Evolutionary conservation across 2,797 vertebrate species (phyloP).

Genomic region (Hybognathus amarus): DNA sequence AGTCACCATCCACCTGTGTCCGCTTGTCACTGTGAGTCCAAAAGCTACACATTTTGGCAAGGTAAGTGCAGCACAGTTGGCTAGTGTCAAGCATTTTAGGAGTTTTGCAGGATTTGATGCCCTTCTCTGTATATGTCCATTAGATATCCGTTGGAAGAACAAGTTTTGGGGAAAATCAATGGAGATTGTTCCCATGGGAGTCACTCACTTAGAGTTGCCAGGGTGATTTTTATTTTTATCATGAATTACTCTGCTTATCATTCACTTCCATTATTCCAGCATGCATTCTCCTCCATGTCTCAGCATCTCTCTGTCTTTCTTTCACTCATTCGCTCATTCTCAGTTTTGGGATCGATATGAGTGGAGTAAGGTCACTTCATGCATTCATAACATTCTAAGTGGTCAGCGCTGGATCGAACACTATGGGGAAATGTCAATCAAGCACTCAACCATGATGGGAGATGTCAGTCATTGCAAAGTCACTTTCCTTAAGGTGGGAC

Average conservation of each 20-base stretch:
- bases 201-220: constrained; percentile 90
- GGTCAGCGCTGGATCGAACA: constrained; percentile 98
- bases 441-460: constrained; percentile 76
- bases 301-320: neutral
- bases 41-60: constrained; percentile 95
- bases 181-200: constrained; percentile 97
- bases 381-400: constrained; percentile 97
- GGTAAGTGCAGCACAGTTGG: constrained; percentile 77
- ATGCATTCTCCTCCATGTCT: neutral
- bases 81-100: neutral
- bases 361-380: constrained; percentile 98
- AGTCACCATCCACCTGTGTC: constrained; percentile 98
- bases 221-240: constrained; percentile 80
- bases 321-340: neutral
- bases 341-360: constrained; percentile 94
- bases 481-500: constrained; percentile 91
- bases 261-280: neutral
- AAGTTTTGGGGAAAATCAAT: constrained; percentile 99
- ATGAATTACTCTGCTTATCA: constrained; percentile 18
- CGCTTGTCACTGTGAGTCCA: constrained; percentile 91
- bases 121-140: constrained; percentile 59
- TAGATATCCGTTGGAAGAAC: constrained; percentile 98
- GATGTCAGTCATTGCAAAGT: constrained; percentile 89
- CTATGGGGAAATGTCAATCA: constrained; percentile 95
- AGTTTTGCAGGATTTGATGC: neutral